Evolutionary conservation across 2,797 vertebrate genomes (phyloP), one percentile per base, ranked within the genome.

Genomic region (Anableps anableps): DNA sequence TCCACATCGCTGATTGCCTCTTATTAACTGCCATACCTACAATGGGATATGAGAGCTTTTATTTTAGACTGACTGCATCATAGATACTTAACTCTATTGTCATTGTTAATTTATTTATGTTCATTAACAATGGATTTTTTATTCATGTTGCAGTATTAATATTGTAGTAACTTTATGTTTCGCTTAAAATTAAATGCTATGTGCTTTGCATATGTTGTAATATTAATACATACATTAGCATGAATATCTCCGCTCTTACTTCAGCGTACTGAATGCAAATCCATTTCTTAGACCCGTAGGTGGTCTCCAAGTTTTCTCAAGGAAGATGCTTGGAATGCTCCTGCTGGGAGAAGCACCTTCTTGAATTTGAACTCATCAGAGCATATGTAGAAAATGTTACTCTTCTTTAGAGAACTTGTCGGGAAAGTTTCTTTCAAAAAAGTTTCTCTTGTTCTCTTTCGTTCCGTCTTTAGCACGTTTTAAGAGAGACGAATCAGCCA

Each of bases 291-390:
- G 43, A 85, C 45, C 75, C 81, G 83, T 77, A 78, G 85, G 79
- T 83, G 84, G 87, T 85, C 83, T 76, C 62, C 13, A 23, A 51
- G 58, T 74, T 84, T 83, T 83, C 76, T 74, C 60, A 74, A 74
- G 80, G 72, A 81, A 78, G 60, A 76, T 62, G 71, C 76, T 75
- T 70, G 51, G 76, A 81, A 74, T 55, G 62, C 36, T 85, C 83
- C 78, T 78, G 80, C 82, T 83, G 83, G 45, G 79, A 83, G 74
- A 77, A 21, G 72, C 31, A 47, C 74, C 45, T 74, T 55, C 60
- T 80, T 80, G 82, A 83, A 85, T 88, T 17, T 41, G 75, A 85
- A 83, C 50, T 26, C 38, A 45, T 70, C n/a, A 31, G 60, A 72
- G 51, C 0, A 13, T 50, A 76, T 43, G 34, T 71, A 73, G 48